These are phyloP conservation scores for Rhadina sibilatrix DNA, from an alignment of 2,113 vertebrate genomes.

Conservation along the genomic window DNA sequence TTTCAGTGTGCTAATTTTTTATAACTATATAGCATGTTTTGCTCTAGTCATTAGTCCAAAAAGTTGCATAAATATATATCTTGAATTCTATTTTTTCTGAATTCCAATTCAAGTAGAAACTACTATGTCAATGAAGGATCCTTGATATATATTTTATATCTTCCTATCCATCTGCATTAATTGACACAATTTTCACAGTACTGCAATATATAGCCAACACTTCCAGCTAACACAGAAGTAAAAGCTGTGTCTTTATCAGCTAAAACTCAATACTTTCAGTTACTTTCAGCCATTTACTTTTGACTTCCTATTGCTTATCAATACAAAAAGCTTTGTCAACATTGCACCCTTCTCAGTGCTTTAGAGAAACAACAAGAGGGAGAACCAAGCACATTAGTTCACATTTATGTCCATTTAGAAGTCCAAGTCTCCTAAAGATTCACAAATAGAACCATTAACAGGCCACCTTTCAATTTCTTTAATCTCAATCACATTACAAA, in stretches of 20 bases:
- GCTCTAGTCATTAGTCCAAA: background rate
- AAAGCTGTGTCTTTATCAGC: background rate
- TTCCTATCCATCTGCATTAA: background rate
- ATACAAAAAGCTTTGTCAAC: background rate
- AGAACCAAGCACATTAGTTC: background rate
- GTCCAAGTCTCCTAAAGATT: background rate
- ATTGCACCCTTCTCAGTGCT: background rate
- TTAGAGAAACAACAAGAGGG: background rate
- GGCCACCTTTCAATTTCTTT: background rate
- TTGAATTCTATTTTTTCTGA: background rate
- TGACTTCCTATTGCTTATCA: background rate
- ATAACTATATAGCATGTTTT: background rate
- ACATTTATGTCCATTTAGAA: background rate
- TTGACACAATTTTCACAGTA: background rate
- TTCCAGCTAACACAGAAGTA: background rate
- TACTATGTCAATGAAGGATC: background rate
- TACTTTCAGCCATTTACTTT: background rate
- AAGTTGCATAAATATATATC: background rate
- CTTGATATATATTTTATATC: background rate
- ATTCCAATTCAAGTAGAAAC: background rate
- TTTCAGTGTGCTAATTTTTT: background rate
- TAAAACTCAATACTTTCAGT: background rate
- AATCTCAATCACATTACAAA: background rate
- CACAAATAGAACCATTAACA: background rate
- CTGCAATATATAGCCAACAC: background rate